Evolutionary conservation across 2,797 vertebrate genomes (phyloP).

Genomic region (Silurus aristotelis): DNA sequence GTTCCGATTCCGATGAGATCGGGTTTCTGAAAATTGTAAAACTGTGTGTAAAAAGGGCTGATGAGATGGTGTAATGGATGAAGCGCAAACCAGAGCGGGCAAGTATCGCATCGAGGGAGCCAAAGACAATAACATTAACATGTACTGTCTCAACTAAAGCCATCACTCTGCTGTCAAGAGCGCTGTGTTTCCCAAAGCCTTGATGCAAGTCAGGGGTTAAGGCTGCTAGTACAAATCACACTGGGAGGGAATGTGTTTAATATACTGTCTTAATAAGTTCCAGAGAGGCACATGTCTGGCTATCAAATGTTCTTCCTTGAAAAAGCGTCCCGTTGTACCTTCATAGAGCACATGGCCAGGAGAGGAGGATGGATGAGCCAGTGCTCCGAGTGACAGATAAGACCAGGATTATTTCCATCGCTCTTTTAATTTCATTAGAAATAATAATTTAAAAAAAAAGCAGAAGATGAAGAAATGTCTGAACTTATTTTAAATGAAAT

Average conservation of each 20-base stretch:
- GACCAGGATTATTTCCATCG: conserved; percentile 55
- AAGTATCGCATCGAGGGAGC: conserved; percentile 37
- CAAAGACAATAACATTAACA: conserved; percentile 64
- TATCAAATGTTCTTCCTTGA: conserved; percentile 58
- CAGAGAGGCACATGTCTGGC: conserved; percentile 65
- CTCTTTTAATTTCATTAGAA: conserved; percentile 51
- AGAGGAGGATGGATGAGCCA: conserved; percentile 49
- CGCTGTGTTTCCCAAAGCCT: conserved; percentile 70
- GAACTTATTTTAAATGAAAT: conserved; percentile 30
- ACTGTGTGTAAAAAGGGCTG: conserved; percentile 26
- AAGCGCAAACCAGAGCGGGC: conserved; percentile 32
- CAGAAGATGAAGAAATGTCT: conserved; percentile 40
- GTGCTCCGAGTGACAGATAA: conserved; percentile 55
- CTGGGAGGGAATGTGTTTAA: conserved; percentile 70
- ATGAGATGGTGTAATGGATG: conserved; percentile 33
- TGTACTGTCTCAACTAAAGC: conserved; percentile 75
- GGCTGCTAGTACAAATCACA: conserved; percentile 75
- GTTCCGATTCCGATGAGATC: conserved; percentile 2
- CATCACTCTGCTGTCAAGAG: conserved; percentile 70
- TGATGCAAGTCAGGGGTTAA: conserved; percentile 71
- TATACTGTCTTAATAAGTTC: conserved; percentile 73
- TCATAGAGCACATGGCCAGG: conserved; percentile 57
- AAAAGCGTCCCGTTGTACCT: conserved; percentile 51
- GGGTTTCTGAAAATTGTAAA: conserved; percentile 25
- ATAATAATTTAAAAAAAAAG: neutral